phyloP scores from a whole-genome alignment of 2,113 vertebrate species.

The Aleadryas rufinucha region DNA sequence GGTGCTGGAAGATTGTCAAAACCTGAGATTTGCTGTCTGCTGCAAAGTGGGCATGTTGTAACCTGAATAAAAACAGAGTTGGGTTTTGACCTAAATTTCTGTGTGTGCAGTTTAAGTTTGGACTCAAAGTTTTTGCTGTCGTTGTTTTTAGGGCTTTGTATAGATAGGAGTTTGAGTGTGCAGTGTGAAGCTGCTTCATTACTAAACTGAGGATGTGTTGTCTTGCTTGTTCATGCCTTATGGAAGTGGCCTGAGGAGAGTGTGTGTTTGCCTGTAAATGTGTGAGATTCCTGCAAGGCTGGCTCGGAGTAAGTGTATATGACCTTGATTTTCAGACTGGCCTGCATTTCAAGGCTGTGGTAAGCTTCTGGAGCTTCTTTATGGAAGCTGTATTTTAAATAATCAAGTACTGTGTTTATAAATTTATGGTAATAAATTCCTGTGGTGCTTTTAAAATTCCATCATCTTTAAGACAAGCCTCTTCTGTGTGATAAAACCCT shows the following conservation, averaged over 20 bases:
- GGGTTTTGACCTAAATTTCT: constrained; percentile 32
- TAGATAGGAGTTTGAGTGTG: background rate
- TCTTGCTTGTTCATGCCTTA: background rate
- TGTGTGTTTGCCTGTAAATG: background rate
- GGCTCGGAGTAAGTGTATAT: fast-evolving
- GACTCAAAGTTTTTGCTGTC: background rate
- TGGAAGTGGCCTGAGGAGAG: background rate
- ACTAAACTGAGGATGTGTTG: background rate
- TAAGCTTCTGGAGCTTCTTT: background rate
- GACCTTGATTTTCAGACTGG: constrained; percentile 16
- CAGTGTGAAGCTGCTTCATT: background rate
- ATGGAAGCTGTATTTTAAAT: background rate
- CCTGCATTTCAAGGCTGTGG: background rate
- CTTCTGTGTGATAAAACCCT: background rate
- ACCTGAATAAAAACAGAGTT: constrained; percentile 11
- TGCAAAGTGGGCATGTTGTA: constrained; percentile 18
- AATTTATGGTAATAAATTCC: background rate
- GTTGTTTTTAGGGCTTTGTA: background rate
- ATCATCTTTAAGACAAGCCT: background rate
- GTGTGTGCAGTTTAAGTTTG: background rate
- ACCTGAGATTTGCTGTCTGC: constrained; percentile 11
- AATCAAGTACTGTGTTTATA: background rate
- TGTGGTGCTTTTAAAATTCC: background rate
- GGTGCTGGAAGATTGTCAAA: constrained; percentile 52
- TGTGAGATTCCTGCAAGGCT: background rate